phyloP scores from a whole-genome alignment of 2,888 invertebrate species.

The Leucophora obtusa region DNA sequence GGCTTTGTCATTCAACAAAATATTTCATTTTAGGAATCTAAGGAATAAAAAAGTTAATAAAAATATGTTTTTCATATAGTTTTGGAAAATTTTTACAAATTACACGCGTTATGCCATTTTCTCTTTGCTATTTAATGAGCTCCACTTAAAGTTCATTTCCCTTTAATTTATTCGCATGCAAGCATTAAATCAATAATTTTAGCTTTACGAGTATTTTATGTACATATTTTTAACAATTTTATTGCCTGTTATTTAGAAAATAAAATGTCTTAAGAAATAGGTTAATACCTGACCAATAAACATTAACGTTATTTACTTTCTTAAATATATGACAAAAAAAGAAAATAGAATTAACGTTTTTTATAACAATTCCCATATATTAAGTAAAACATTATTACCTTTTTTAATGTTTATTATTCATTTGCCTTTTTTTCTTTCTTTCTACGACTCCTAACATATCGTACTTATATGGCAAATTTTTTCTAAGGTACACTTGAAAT shows the following conservation, averaged over 20 bases:
- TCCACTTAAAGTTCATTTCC: not conserved
- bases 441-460: not conserved
- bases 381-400: not conserved
- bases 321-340: not conserved
- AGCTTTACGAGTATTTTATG: not conserved
- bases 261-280: not conserved
- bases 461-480: conserved; percentile 31
- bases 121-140: not conserved
- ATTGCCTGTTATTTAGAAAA: too few species aligned
- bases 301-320: not conserved
- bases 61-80: too few species aligned
- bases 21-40: too few species aligned
- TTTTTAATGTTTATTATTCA: not conserved
- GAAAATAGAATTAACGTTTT: not conserved
- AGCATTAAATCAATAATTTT: not conserved
- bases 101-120: too few species aligned
- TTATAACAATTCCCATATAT: not conserved
- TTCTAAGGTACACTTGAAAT: conserved; percentile 25
- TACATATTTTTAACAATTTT: not conserved
- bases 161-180: not conserved
- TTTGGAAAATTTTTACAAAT: too few species aligned
- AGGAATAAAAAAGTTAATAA: too few species aligned
- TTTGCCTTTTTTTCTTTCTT: not conserved
- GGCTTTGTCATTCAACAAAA: too few species aligned
- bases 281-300: not conserved